A percentile compares a stretch with the other conserved stretches of the same genome.
These are phyloP conservation scores for Mormyrus lacerda DNA, from an alignment of 2,113 vertebrate genomes.

Conservation along the genomic window DNA sequence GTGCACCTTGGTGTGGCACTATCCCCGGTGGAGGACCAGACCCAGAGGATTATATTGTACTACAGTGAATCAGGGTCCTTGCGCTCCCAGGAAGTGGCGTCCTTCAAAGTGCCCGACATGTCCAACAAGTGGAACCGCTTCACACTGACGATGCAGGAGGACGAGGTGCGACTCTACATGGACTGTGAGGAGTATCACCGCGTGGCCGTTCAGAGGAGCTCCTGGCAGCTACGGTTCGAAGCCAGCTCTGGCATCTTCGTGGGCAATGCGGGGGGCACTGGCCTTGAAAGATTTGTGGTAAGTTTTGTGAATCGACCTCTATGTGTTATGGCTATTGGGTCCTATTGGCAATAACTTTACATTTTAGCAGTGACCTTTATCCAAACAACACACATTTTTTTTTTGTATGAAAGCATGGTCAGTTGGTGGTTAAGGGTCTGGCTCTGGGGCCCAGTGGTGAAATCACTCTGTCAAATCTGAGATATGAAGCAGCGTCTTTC, in stretches of 20 bases:
- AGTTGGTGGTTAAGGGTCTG: background rate
- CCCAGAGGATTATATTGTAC: slow-evolving; percentile 76
- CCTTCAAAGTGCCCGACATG: slow-evolving; percentile 80
- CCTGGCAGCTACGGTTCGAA: slow-evolving; percentile 67
- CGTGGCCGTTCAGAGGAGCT: slow-evolving; percentile 63
- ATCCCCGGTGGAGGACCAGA: slow-evolving; percentile 69
- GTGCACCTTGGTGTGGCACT: slow-evolving; percentile 80
- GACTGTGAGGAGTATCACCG: slow-evolving; percentile 84
- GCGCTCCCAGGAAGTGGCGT: slow-evolving; percentile 70
- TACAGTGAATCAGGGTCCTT: slow-evolving; percentile 75
- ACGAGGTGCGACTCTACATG: slow-evolving; percentile 72
- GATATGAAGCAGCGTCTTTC: background rate
- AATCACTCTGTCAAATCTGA: background rate
- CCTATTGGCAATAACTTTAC: background rate
- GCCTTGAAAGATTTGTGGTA: slow-evolving; percentile 79
- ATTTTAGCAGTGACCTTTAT: background rate
- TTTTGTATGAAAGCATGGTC: background rate
- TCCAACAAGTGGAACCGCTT: slow-evolving; percentile 84
- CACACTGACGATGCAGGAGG: slow-evolving; percentile 67
- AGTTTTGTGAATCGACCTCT: slow-evolving; percentile 41
- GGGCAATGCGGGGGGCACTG: slow-evolving; percentile 81
- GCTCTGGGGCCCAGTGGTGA: background rate
- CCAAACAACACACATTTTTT: background rate
- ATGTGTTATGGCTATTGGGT: background rate
- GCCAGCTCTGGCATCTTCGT: slow-evolving; percentile 86